These are phyloP conservation scores for Otolemur crassicaudatus DNA, from an alignment of 2,797 vertebrate genomes.

Conservation along the genomic window DNA sequence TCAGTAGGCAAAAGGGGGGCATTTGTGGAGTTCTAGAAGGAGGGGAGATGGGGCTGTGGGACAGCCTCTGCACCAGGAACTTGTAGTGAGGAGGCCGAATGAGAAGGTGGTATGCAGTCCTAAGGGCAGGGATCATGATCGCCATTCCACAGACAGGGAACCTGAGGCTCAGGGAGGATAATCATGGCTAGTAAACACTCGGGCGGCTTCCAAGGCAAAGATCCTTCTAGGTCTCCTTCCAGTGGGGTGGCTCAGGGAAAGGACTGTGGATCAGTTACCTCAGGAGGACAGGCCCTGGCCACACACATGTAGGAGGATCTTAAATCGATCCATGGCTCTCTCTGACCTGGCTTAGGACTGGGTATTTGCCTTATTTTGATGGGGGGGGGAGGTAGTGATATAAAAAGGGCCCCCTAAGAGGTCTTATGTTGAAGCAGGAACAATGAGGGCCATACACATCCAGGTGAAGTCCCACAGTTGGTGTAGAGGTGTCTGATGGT, in stretches of 20 bases:
- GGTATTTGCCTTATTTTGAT: slow-evolving; percentile 38
- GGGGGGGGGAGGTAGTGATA: not conserved
- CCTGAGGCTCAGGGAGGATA: not conserved
- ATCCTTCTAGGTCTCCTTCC: not conserved
- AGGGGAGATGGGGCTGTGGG: not conserved
- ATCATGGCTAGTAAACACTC: not conserved
- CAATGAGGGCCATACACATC: not conserved
- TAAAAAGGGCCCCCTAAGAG: not conserved
- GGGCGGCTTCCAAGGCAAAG: not conserved
- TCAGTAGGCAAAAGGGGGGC: not conserved
- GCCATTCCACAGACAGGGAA: not conserved
- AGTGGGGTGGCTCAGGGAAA: not conserved
- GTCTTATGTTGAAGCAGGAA: not conserved
- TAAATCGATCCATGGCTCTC: not conserved
- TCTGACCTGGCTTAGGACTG: slow-evolving; percentile 2
- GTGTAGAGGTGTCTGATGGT: not conserved
- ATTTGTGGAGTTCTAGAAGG: not conserved
- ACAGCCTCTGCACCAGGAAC: not conserved
- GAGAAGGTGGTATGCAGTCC: not conserved
- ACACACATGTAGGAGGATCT: not conserved
- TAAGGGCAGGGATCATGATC: not conserved
- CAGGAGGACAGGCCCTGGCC: not conserved
- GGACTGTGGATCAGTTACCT: not conserved
- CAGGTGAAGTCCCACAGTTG: not conserved
- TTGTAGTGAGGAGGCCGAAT: not conserved